A percentile compares a stretch with the other conserved stretches of the same genome.
Conservation (phyloP, 2,888 invertebrate species). For the Dioctria rufipes region DNA sequence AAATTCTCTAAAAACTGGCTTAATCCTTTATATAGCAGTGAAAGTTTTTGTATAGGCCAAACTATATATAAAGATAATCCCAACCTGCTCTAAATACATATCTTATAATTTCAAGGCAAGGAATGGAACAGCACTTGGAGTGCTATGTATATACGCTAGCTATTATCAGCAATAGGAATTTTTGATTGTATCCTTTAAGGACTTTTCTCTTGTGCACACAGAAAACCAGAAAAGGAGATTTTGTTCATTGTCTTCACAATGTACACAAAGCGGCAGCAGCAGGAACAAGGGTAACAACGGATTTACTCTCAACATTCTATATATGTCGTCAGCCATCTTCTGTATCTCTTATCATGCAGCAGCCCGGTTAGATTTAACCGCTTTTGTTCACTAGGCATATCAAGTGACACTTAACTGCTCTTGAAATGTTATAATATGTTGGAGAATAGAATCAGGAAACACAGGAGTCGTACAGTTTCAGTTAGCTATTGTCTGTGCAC, state of each 20-base stretch:
- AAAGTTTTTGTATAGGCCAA: no score
- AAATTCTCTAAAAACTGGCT: no score
- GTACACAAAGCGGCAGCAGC: slow-evolving; percentile 4
- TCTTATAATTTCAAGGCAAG: no score
- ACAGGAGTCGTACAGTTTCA: slow-evolving; percentile 7
- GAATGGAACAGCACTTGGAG: background rate
- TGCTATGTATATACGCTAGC: background rate
- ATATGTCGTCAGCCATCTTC: slow-evolving; percentile 21
- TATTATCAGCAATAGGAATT: background rate
- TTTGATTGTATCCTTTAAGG: slow-evolving; percentile 38
- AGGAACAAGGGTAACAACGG: slow-evolving; percentile 32
- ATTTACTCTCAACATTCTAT: slow-evolving; percentile 2
- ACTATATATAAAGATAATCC: no score
- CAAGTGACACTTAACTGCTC: slow-evolving; percentile 50
- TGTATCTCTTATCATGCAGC: slow-evolving; percentile 33
- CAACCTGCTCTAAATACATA: no score
- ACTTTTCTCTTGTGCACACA: slow-evolving; percentile 32
- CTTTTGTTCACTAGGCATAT: slow-evolving; percentile 48
- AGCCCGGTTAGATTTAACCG: slow-evolving; percentile 42
- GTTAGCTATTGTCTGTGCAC: slow-evolving; percentile 45
- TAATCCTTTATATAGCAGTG: no score
- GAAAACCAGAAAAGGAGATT: slow-evolving; percentile 36
- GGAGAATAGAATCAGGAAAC: background rate
- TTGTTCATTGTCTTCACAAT: slow-evolving; percentile 35
- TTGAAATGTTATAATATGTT: slow-evolving; percentile 36